Conservation (phyloP, 2,888 invertebrate genomes). For the Lutraria lutraria region DNA sequence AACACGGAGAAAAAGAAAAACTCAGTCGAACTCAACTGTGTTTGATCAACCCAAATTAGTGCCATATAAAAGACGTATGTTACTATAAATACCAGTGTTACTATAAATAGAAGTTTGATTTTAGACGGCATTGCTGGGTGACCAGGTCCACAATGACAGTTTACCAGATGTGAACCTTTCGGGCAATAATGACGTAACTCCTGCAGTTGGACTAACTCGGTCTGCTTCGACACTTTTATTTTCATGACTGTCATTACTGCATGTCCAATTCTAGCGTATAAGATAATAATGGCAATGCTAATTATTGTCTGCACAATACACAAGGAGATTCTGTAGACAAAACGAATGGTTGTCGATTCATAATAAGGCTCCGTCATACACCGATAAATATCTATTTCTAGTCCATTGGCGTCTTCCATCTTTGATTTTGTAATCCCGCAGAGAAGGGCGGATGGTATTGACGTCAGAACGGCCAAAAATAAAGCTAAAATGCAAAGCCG, state of each 20-base stretch:
- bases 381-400: slow-evolving; percentile 42
- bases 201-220: slow-evolving; percentile 3
- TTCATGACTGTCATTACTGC: slow-evolving; percentile 58
- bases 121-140: slow-evolving; percentile 54
- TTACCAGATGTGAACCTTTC: slow-evolving; percentile 23
- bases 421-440: slow-evolving; percentile 52
- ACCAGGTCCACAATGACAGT: slow-evolving; percentile 28
- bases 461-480: slow-evolving; percentile 53
- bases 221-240: slow-evolving; percentile 27
- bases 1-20: slow-evolving; percentile 58
- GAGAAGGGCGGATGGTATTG: slow-evolving; percentile 61
- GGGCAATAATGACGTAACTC: slow-evolving; percentile 2
- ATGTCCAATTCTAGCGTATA: slow-evolving; percentile 59
- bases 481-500: slow-evolving; percentile 55
- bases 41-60: slow-evolving; percentile 62
- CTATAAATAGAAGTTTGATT: slow-evolving; percentile 60
- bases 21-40: slow-evolving; percentile 45
- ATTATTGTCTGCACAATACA: slow-evolving; percentile 42
- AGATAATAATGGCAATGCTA: slow-evolving; percentile 49
- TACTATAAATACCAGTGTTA: slow-evolving; percentile 63
- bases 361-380: slow-evolving; percentile 59
- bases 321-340: slow-evolving; percentile 50
- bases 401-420: slow-evolving; percentile 43
- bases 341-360: slow-evolving; percentile 29
- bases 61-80: slow-evolving; percentile 57